A percentile compares a stretch with the other conserved stretches of the same genome.
phyloP scores from a whole-genome alignment of 64 coral and sea anemone genomes.

The Anthopleura sola region DNA sequence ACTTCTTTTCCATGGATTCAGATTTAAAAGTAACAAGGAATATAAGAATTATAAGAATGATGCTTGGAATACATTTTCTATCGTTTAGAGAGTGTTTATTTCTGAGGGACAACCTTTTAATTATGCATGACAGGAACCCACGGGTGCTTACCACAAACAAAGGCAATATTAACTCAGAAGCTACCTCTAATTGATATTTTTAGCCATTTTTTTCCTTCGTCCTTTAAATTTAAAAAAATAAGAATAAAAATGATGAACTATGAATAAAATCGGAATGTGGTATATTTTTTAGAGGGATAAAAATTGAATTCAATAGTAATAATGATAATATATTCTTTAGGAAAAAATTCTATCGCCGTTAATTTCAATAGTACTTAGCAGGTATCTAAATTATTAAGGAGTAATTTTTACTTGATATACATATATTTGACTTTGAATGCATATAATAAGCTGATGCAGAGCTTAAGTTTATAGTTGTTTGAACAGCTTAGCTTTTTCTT shows the following conservation, averaged over 20 bases:
- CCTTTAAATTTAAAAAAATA: neutral
- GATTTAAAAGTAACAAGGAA: neutral
- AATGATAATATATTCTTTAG: too few species aligned
- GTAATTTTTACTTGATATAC: neutral
- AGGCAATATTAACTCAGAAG: neutral
- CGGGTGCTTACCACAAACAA: slow-evolving; percentile 1
- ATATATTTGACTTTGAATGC: neutral
- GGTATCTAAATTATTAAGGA: neutral
- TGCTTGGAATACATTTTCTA: neutral
- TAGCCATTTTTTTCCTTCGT: neutral
- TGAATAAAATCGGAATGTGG: neutral
- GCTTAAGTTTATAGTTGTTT: neutral
- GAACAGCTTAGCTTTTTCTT: neutral
- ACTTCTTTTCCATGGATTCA: slow-evolving; percentile 12
- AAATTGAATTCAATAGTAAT: too few species aligned
- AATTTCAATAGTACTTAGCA: neutral
- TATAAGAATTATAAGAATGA: neutral
- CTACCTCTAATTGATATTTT: neutral
- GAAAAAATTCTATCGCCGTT: neutral
- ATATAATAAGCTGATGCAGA: neutral
- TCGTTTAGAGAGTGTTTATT: neutral
- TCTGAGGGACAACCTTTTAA: neutral
- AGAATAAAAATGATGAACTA: neutral
- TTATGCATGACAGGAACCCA: neutral
- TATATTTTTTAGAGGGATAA: too few species aligned